Conservation (phyloP, 1,140 invertebrate species). For the Brachionus manjavacas region DNA sequence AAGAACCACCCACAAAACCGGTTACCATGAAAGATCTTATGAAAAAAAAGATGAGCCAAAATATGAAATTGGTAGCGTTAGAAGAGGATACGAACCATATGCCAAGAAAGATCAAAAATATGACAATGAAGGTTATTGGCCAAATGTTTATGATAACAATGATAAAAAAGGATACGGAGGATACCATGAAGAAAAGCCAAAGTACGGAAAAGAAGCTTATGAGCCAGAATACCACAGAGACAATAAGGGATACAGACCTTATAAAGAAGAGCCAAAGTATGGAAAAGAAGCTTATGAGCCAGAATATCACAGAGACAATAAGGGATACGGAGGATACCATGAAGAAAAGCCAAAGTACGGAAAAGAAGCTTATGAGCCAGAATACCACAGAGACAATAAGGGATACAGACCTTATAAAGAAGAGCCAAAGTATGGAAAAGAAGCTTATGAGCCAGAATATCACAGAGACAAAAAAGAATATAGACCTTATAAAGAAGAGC, state of each 20-base stretch:
- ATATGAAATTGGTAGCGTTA: not conserved
- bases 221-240: not conserved
- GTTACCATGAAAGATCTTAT: not conserved
- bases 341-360: not conserved
- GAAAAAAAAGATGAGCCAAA: not conserved
- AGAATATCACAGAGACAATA: not conserved
- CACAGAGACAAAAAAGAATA: not conserved
- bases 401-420: not conserved
- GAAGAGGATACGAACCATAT: not conserved
- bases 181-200: not conserved
- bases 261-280: not conserved
- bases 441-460: not conserved
- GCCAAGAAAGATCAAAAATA: not conserved
- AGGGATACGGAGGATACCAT: not conserved
- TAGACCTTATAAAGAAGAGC: not conserved
- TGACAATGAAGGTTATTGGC: not conserved
- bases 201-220: not conserved
- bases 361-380: not conserved
- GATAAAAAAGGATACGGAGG: not conserved
- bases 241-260: not conserved
- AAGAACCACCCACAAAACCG: not conserved
- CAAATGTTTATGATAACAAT: not conserved
- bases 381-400: not conserved
- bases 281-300: not conserved
- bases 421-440: not conserved